These are phyloP conservation scores for Symphodus melops DNA, from an alignment of 2,113 vertebrate species.

Conservation along the genomic window DNA sequence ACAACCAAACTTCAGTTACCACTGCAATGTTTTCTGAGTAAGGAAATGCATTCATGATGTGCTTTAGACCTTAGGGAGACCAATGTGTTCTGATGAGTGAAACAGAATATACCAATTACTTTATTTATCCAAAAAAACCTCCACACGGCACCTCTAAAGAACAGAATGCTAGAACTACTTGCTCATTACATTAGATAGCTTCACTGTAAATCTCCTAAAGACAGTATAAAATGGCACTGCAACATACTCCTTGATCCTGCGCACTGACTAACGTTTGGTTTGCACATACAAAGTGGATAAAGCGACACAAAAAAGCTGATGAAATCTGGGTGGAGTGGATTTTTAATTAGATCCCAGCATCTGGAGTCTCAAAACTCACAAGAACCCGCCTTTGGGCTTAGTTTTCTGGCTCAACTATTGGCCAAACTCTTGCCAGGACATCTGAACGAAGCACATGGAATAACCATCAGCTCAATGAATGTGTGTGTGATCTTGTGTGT, in stretches of 20 bases:
- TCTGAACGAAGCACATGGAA: slow-evolving; percentile 75
- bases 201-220: slow-evolving; percentile 4
- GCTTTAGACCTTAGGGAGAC: background rate
- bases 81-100: background rate
- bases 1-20: background rate
- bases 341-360: slow-evolving; percentile 62
- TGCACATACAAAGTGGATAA: slow-evolving; percentile 25
- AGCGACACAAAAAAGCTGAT: slow-evolving; percentile 34
- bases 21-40: background rate
- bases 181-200: slow-evolving; percentile 11
- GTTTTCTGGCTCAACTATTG: slow-evolving; percentile 25
- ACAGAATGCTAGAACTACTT: background rate
- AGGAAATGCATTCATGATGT: background rate
- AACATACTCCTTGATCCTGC: background rate
- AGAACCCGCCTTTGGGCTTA: slow-evolving; percentile 57
- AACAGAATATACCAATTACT: background rate
- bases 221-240: background rate
- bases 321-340: slow-evolving; percentile 42
- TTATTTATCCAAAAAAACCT: background rate
- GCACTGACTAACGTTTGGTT: slow-evolving; percentile 47
- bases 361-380: slow-evolving; percentile 58
- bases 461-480: slow-evolving; percentile 63
- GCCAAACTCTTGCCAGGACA: slow-evolving; percentile 59
- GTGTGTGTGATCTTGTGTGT: slow-evolving; percentile 17
- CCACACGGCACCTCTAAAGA: background rate